Evolutionary conservation across 37 sponge, comb jelly and placozoan species (phyloP).

Genomic region (Haliclona indistincta): DNA sequence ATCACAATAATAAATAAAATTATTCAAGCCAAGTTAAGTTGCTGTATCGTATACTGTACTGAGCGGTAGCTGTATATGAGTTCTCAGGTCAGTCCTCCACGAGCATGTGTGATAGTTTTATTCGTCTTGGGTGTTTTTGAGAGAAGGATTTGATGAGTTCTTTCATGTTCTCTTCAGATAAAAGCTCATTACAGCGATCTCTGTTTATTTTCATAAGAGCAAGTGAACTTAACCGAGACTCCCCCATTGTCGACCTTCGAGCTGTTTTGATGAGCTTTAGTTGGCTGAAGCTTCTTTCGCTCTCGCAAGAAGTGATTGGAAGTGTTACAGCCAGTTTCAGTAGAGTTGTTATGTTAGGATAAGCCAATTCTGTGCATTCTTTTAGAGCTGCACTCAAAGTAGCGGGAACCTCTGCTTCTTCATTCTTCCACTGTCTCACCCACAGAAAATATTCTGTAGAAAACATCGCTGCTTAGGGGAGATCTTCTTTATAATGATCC

Average conservation of each 20-base stretch:
- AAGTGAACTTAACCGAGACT: slow-evolving; percentile 7
- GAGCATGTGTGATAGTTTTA: slow-evolving; percentile 3
- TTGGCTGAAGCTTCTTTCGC: slow-evolving; percentile 13
- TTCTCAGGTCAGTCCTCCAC: too few relatives aligned
- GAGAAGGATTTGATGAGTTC: slow-evolving; percentile 1
- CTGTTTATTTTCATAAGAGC: slow-evolving; percentile 24
- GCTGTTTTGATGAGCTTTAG: slow-evolving; percentile 20
- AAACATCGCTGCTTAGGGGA: slow-evolving; percentile 23
- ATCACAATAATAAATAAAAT: too few relatives aligned
- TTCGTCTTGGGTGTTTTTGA: slow-evolving; percentile 23
- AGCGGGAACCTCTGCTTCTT: background rate
- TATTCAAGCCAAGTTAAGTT: too few relatives aligned
- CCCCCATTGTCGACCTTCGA: slow-evolving; percentile 33
- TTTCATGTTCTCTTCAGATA: slow-evolving; percentile 10
- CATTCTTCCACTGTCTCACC: slow-evolving; percentile 18
- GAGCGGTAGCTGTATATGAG: too few relatives aligned
- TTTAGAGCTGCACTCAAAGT: slow-evolving; percentile 4
- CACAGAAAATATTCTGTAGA: slow-evolving; percentile 16
- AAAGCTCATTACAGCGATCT: slow-evolving; percentile 7
- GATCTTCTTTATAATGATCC: slow-evolving; percentile 10
- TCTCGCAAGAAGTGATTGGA: slow-evolving; percentile 15
- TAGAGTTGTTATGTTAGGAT: slow-evolving; percentile 9
- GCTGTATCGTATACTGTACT: too few relatives aligned
- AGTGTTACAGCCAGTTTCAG: slow-evolving; percentile 8
- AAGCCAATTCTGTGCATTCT: background rate